Evolutionary conservation across 2,888 invertebrate genomes (phyloP), one percentile per base, ranked within the genome.

Genomic region (Pediacus dermestoides): DNA sequence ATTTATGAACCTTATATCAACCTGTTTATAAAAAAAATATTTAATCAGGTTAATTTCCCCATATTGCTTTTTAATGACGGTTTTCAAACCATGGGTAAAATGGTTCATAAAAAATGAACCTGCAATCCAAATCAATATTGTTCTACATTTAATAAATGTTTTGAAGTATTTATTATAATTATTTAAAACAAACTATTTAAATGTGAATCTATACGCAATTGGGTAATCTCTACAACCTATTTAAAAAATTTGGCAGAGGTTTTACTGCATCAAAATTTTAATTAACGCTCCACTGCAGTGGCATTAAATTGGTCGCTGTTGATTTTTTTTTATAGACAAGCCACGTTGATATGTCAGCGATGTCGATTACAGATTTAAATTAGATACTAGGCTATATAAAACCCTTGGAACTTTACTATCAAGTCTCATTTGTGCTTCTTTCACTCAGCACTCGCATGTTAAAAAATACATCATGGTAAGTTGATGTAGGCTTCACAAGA

Each of bases 381-480:
- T 57, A 52, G 52, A 53, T 51, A 48, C 48, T 47, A 44, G 44
- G 43, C 59, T 59, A 61, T 61, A 63, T 61, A 63, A 61, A 61
- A 60, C 57, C 48, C 34, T 14, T 28, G 37, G 44, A 41, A 50
- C 34, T 48, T 46, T 44, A 43, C 48, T 37, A 41, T 41, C 32
- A 37, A 39, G 52, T 37, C 52, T 53, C 57, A 58, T 46, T 58
- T 34, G 53, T 45, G 45, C 47, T 37, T 38, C 28, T 32, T 32
- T 27, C 37, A 25, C 15, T 38, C 41, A 46, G 45, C 36, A 45
- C 37, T 41, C 42, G 40, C 33, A 43, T 12, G 30, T 30, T 31
- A 14, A 30, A 14, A 27, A 31, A 27, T 13, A 21, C 30, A 44
- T 22, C 32, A 53, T 50, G 50, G 52, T 53, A 35, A 45, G 48